These are phyloP conservation scores for Mustela erminea DNA, from an alignment of 2,797 vertebrate genomes.

Conservation along the genomic window DNA sequence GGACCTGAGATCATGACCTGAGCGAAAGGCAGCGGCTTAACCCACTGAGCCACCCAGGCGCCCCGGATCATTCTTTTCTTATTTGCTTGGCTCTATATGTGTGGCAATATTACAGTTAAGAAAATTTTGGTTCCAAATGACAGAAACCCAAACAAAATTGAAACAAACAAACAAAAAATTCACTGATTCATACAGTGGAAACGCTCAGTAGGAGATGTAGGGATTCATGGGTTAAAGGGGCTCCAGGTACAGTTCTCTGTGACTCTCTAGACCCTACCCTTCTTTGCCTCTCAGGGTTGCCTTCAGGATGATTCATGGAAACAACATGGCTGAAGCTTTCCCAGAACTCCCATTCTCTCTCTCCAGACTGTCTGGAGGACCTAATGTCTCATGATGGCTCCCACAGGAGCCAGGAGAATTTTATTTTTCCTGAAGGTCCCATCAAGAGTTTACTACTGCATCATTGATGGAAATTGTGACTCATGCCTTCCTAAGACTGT, in stretches of 20 bases:
- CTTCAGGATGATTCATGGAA: not conserved
- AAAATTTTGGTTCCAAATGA: not conserved
- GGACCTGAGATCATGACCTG: no score
- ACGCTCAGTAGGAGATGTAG: not conserved
- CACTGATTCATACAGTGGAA: not conserved
- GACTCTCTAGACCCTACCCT: not conserved
- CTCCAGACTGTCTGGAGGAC: not conserved
- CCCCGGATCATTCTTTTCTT: not conserved
- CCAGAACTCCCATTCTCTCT: not conserved
- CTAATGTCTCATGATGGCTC: not conserved
- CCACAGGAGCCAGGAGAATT: not conserved
- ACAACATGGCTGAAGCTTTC: not conserved
- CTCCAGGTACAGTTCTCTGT: not conserved
- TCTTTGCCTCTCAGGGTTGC: not conserved
- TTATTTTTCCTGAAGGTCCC: not conserved
- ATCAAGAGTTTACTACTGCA: not conserved
- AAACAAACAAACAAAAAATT: not conserved
- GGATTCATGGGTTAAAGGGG: not conserved
- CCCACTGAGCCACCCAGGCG: no score
- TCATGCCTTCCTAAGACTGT: not conserved
- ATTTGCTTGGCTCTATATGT: not conserved
- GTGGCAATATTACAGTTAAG: not conserved
- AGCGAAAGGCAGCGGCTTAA: no score
- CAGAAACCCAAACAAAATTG: slow-evolving; percentile 3
- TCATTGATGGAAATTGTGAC: slow-evolving; percentile 44